These are phyloP conservation scores for Corvus cornix DNA, from an alignment of 2,113 vertebrate species.

Conservation along the genomic window DNA sequence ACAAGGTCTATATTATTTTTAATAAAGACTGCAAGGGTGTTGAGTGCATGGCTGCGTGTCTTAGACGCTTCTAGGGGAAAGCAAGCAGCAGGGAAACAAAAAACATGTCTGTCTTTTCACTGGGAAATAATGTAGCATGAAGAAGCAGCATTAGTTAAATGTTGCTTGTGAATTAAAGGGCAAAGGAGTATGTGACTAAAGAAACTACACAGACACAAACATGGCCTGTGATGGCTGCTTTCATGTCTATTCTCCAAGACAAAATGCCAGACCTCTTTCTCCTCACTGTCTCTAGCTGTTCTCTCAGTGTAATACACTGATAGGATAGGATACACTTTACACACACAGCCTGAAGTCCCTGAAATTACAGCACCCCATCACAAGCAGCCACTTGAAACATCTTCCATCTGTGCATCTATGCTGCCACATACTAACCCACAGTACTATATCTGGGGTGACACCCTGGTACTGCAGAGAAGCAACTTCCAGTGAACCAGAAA, in stretches of 20 bases:
- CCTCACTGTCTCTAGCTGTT: neutral
- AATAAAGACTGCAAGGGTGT: neutral
- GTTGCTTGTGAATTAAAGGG: neutral
- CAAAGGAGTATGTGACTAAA: neutral
- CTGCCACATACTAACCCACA: fast-evolving
- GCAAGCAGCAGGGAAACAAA: neutral
- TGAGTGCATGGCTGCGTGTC: neutral
- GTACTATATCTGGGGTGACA: neutral
- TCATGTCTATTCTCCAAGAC: neutral
- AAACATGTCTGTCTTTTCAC: neutral
- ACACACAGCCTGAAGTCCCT: fast-evolving
- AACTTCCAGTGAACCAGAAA: neutral
- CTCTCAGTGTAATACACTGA: neutral
- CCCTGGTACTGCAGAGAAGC: neutral
- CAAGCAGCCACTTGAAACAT: neutral
- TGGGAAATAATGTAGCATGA: neutral
- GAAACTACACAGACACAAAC: fast-evolving
- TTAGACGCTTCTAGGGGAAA: neutral
- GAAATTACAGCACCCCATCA: neutral
- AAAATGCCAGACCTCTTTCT: neutral
- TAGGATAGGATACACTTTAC: neutral
- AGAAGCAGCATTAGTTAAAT: neutral
- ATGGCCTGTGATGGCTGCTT: neutral
- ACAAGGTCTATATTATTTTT: neutral
- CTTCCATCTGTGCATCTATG: neutral